These are phyloP conservation scores for Rhinolophus ferrumequinum DNA, from an alignment of 2,113 vertebrate species.

Conservation along the genomic window DNA sequence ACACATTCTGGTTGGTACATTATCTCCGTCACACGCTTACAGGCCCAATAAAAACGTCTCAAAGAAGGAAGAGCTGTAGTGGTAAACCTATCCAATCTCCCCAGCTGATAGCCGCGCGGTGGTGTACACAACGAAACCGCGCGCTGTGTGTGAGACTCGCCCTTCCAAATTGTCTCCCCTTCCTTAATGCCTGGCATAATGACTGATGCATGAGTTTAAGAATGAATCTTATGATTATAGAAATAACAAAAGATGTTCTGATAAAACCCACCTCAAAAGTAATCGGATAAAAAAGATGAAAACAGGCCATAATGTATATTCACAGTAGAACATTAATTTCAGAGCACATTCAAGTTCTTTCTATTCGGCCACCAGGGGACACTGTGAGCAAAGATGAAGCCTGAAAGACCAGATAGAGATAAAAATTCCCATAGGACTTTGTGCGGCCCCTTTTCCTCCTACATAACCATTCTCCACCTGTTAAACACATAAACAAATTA, in stretches of 20 bases:
- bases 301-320: not conserved
- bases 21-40: not conserved
- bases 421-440: not conserved
- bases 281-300: not conserved
- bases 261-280: not conserved
- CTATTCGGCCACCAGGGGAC: not conserved
- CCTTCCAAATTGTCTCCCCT: not conserved
- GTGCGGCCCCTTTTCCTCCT: not conserved
- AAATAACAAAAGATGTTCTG: not conserved
- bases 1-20: not conserved
- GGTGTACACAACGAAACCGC: rapidly evolving
- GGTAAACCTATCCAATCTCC: rapidly evolving
- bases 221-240: not conserved
- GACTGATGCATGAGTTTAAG: not conserved
- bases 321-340: not conserved
- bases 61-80: not conserved
- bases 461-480: not conserved
- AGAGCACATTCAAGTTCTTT: not conserved
- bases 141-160: rapidly evolving
- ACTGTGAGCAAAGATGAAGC: not conserved
- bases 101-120: rapidly evolving
- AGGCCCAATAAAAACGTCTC: not conserved
- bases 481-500: not conserved
- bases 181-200: not conserved
- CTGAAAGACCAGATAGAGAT: not conserved